Evolutionary conservation across 2,113 vertebrate genomes (phyloP).

Genomic region (Tragelaphus imberbis): DNA sequence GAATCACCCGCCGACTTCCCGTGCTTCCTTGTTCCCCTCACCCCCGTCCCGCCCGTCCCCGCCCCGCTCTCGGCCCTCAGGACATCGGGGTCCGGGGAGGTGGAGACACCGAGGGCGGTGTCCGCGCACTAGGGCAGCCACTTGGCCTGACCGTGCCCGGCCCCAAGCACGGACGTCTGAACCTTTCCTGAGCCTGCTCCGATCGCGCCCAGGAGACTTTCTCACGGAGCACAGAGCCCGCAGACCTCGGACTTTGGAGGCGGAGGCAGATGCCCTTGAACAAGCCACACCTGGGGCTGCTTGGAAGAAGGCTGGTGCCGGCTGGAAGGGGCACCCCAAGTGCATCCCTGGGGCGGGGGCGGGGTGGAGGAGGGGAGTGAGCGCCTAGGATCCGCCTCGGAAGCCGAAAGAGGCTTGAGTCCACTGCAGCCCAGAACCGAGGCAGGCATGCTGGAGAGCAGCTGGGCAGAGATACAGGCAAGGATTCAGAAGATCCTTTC

Average conservation of each 20-base stretch:
- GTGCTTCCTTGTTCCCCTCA: neutral
- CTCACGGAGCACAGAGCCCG: neutral
- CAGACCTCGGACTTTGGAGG: neutral
- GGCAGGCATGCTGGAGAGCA: neutral
- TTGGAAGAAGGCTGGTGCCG: neutral
- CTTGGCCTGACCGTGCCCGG: accelerated
- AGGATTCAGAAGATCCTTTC: neutral
- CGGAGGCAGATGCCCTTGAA: neutral
- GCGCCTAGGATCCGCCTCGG: neutral
- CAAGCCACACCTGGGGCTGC: neutral
- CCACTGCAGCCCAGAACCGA: too few relatives aligned
- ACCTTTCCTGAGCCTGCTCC: neutral
- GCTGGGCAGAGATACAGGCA: accelerated
- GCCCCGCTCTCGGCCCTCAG: neutral
- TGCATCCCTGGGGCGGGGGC: neutral
- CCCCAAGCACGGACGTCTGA: neutral
- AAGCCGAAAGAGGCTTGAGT: neutral
- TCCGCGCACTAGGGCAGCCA: neutral
- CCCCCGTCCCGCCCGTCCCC: neutral
- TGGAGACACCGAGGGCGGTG: neutral
- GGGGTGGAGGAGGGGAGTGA: accelerated
- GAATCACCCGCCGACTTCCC: neutral
- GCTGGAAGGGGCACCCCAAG: neutral
- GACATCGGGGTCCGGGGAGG: neutral
- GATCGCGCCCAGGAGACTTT: accelerated